Base-by-base conservation (phyloP, 1,140 invertebrate genomes). In the Gonatopus flavifemur region DNA sequence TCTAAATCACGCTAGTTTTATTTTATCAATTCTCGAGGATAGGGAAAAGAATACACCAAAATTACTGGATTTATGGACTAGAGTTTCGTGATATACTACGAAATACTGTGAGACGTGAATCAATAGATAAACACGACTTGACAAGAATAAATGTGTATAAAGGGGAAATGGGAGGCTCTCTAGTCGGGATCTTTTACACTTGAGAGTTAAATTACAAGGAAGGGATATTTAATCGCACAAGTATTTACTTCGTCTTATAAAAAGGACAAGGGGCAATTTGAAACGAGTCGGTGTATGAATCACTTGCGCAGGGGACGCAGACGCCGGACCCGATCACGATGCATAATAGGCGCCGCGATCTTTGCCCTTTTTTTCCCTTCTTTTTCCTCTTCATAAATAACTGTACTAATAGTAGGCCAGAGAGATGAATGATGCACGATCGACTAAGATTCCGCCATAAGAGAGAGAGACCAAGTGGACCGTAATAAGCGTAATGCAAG, bases 241-340 rank as follows among this genome's bases (percentile, higher is more conserved):
- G 54, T 51, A 33, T 57, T 62, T 50, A 40, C 54, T 42, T 21
- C 48, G 36, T 61, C 58, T 57, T 28, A 53, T 45, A 62, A 5
- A 33, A 61, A 62, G 58, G 59, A 62, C 59, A 62, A 62, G 59
- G 58, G 59, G 58, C 58, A 62, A 62, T 62, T 62, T 62, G 55
- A 58, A 46, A n/a, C n/a, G n/a, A n/a, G n/a, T 47, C 47, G 58
- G 15, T 39, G 43, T 49, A 62, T 62, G 61, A 62, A 62, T 62
- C 59, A 62, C 36, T 33, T 13, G n/a, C 6, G n/a, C 37, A 19
- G 21, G 28, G 39, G 55, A 56, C 54, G 32, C 38, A 28, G 32
- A n/a, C n/a, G n/a, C n/a, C n/a, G n/a, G n/a, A n/a, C n/a, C n/a
- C n/a, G 49, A 49, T 48, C 54, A 36, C 49, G 57, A 54, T 62